Percentiles rank a stretch among this genome's conserved stretches.
Evolutionary conservation across 2,888 invertebrate genomes (phyloP).

Genomic region (Thereva nobilitata): DNA sequence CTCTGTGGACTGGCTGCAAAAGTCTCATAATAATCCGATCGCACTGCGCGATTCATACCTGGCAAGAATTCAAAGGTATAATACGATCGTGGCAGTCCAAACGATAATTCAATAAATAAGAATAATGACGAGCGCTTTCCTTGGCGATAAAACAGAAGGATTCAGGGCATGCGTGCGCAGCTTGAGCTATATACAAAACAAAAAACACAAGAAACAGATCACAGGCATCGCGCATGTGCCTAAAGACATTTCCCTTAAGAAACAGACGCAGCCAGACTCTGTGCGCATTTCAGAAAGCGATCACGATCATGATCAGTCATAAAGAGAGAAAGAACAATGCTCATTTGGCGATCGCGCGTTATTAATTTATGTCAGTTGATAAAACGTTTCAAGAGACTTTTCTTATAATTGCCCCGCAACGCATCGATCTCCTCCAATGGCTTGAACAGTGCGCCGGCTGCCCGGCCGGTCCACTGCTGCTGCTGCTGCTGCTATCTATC

Average conservation of each 20-base stretch:
- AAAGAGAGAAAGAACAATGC: slow-evolving; percentile 32
- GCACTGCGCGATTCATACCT: slow-evolving; percentile 18
- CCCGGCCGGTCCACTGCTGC: neutral
- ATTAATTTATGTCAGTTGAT: slow-evolving; percentile 38
- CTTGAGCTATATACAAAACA: neutral
- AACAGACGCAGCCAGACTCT: slow-evolving; percentile 12
- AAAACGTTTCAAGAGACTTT: slow-evolving; percentile 15
- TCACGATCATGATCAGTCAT: slow-evolving; percentile 37
- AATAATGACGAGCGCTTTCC: slow-evolving; percentile 37
- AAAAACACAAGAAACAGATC: neutral
- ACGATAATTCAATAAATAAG: slow-evolving; percentile 39
- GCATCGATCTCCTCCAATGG: neutral
- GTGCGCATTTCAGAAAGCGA: slow-evolving; percentile 28
- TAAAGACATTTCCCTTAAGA: slow-evolving; percentile 26
- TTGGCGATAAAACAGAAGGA: slow-evolving; percentile 35
- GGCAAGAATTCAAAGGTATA: slow-evolving; percentile 27
- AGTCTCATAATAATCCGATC: slow-evolving; percentile 19
- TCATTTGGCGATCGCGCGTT: slow-evolving; percentile 35
- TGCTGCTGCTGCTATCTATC: neutral
- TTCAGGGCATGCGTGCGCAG: slow-evolving; percentile 17
- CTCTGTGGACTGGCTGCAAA: neutral
- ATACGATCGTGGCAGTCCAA: slow-evolving; percentile 6
- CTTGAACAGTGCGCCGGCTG: neutral
- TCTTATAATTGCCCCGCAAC: slow-evolving; percentile 16
- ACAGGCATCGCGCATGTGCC: slow-evolving; percentile 3